Conservation (phyloP, 2,797 vertebrate genomes). For the Silurus lanzhouensis region DNA sequence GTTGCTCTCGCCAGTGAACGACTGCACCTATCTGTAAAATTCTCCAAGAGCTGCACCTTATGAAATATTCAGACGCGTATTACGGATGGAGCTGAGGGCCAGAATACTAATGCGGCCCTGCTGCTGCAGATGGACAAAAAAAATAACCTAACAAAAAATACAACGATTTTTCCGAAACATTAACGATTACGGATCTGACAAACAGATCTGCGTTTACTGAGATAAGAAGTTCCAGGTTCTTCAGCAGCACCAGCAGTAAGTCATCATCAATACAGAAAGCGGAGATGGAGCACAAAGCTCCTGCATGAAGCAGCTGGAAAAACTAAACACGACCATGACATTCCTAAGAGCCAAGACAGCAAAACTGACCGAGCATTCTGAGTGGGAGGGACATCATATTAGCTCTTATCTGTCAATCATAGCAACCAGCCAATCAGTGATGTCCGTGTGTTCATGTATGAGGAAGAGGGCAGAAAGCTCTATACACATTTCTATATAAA, state of each 20-base stretch:
- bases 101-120: conserved; percentile 61
- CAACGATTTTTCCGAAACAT: too few relatives aligned
- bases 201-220: background rate
- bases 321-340: too few relatives aligned
- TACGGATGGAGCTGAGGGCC: conserved; percentile 50
- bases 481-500: background rate
- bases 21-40: conserved; percentile 40
- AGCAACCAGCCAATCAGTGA: background rate
- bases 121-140: background rate
- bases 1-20: background rate
- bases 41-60: conserved; percentile 51
- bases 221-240: background rate
- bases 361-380: background rate
- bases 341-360: background rate
- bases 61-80: conserved; percentile 72
- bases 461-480: background rate
- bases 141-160: background rate
- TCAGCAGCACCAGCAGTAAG: background rate
- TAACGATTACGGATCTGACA: background rate
- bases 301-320: background rate
- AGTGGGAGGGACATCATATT: background rate
- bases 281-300: too few relatives aligned
- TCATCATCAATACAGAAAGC: background rate
- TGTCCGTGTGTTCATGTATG: background rate
- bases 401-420: background rate